These are phyloP conservation scores for Anarsia innoxiella DNA, from an alignment of 2,888 invertebrate genomes.

Conservation along the genomic window DNA sequence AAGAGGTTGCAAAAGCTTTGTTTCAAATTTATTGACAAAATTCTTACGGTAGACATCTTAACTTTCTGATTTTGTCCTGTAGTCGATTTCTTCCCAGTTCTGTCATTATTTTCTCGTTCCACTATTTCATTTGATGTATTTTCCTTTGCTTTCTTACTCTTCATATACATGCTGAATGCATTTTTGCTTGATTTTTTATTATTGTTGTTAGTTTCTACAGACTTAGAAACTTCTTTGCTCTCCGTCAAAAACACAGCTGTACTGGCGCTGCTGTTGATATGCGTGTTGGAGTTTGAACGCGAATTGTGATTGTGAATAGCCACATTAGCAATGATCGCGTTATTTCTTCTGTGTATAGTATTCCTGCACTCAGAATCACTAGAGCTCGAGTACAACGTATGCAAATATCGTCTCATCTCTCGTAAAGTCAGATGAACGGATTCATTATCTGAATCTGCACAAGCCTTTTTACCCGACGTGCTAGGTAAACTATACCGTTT, in stretches of 20 bases:
- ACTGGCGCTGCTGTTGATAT: slow-evolving; percentile 40
- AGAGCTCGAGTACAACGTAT: slow-evolving; percentile 85
- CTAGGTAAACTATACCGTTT: slow-evolving; percentile 83
- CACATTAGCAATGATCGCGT: background rate
- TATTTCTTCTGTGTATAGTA: background rate
- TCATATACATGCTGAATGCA: slow-evolving; percentile 75
- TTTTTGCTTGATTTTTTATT: slow-evolving; percentile 68
- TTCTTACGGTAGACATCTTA: slow-evolving; percentile 79
- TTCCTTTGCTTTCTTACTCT: slow-evolving; percentile 76
- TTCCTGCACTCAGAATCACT: slow-evolving; percentile 77
- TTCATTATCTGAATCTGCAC: slow-evolving; percentile 77
- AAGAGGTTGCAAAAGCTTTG: slow-evolving; percentile 91
- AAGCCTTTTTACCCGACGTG: slow-evolving; percentile 74
- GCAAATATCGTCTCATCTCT: slow-evolving; percentile 88
- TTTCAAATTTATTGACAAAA: slow-evolving; percentile 85
- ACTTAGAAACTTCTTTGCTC: slow-evolving; percentile 41
- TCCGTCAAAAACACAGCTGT: slow-evolving; percentile 47
- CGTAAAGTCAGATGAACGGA: slow-evolving; percentile 87
- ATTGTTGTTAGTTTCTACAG: slow-evolving; percentile 62
- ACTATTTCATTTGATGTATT: too few species aligned
- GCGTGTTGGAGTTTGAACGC: slow-evolving; percentile 32
- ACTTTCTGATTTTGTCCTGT: slow-evolving; percentile 49
- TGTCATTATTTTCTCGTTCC: slow-evolving; percentile 17
- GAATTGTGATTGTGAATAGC: background rate
- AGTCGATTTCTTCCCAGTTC: too few species aligned